phyloP scores from a whole-genome alignment of 2,797 vertebrate genomes.

The Pangasius larnaudii region DNA sequence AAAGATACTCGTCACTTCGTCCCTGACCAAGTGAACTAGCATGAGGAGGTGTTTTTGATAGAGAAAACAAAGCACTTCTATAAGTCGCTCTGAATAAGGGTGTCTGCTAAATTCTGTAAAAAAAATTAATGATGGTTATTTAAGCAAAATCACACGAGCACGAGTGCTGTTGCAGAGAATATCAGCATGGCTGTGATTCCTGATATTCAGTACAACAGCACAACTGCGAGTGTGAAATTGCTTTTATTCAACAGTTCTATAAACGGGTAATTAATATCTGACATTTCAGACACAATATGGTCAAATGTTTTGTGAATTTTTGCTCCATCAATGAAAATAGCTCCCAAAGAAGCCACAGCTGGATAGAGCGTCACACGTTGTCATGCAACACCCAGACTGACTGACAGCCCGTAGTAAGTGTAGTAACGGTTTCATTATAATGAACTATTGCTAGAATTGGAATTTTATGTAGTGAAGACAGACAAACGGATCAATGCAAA shows the following conservation, averaged over 20 bases:
- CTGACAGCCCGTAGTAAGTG: background rate
- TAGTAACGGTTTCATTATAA: background rate
- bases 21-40: background rate
- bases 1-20: background rate
- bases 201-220: background rate
- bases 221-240: background rate
- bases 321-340: background rate
- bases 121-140: too few species aligned
- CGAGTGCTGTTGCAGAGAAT: background rate
- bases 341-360: background rate
- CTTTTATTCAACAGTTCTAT: background rate
- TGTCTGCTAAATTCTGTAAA: background rate
- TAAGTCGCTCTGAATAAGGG: background rate
- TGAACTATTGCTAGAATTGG: background rate
- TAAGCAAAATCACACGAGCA: background rate
- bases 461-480: background rate
- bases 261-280: background rate
- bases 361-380: background rate
- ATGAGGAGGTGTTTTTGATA: background rate
- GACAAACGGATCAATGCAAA: background rate
- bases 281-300: background rate
- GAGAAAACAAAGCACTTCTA: background rate
- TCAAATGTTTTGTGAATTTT: background rate
- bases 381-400: background rate
- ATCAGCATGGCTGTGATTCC: background rate